Evolutionary conservation across 1,140 invertebrate genomes (phyloP).

Genomic region (Rhagoletis zephyria): DNA sequence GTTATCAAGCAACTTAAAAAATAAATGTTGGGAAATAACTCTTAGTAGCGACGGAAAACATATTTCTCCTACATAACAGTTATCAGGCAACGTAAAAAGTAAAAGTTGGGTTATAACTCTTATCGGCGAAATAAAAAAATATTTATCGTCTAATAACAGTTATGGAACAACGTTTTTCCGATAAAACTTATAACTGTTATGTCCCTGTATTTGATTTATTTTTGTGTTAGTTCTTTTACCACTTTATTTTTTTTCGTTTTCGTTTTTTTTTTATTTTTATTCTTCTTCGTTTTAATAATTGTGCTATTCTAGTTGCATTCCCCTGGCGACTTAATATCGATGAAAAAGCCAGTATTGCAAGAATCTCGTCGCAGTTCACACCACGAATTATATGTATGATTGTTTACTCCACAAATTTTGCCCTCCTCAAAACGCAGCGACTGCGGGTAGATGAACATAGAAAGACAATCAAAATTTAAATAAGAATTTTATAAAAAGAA

Average conservation of each 20-base stretch:
- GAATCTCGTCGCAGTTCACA: slow-evolving; percentile 89
- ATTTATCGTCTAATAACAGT: too few species aligned
- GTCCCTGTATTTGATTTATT: too few species aligned
- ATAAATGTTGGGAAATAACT: too few species aligned
- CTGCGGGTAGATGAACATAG: slow-evolving; percentile 38
- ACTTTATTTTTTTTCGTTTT: not conserved
- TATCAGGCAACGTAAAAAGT: too few species aligned
- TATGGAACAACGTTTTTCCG: too few species aligned
- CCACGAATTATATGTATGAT: slow-evolving; percentile 88
- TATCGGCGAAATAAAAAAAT: too few species aligned
- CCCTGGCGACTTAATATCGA: slow-evolving; percentile 84
- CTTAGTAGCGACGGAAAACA: too few species aligned
- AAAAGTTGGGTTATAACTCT: too few species aligned
- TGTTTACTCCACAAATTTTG: slow-evolving; percentile 85
- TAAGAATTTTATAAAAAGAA: slow-evolving; percentile 6
- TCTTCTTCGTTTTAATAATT: not conserved
- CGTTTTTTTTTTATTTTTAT: not conserved
- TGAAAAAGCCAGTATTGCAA: slow-evolving; percentile 84
- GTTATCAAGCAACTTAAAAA: too few species aligned
- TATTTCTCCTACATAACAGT: too few species aligned
- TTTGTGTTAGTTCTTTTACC: too few species aligned
- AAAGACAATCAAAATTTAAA: not conserved
- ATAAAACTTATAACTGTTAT: too few species aligned
- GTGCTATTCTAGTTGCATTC: slow-evolving; percentile 75
- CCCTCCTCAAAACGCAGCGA: slow-evolving; percentile 59